Base-by-base conservation (phyloP, 2,113 vertebrate species). In the Dasyurus viverrinus region DNA sequence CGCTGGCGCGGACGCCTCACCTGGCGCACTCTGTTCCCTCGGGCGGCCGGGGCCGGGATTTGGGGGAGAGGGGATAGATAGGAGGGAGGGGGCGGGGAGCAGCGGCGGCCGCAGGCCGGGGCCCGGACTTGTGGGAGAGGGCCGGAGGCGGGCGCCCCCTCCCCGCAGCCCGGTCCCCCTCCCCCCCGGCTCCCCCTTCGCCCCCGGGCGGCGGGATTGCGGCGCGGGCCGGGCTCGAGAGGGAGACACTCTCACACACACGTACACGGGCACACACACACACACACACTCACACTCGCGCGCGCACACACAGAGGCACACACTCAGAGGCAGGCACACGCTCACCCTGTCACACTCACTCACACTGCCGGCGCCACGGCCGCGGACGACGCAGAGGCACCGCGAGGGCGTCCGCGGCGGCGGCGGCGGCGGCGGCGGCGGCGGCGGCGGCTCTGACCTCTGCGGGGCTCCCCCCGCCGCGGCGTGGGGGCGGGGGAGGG, bases 401-500 rank as follows among this genome's bases (percentile, higher is more conserved):
- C n/a, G 89, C 89, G 42, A 48, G n/a, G 89, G 57, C 57, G 57
- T 68, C 57, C 57, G 90, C 57, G 57, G 57, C 57, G 57, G 57
- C 90, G 91, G 95, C 92, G 96, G 96, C 96, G 96, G 55, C 93
- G 94, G 93, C 93, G 93, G 48, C 48, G 48, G 48, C 48, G 48
- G 48, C 48, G 48, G 48, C 48, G 48, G 94, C 76, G 91, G 54
- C 16, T 50, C 90, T 89, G 27, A 91, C 96, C 50, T 94, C 98
- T 95, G 98, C 96, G 95, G 94, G 94, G 96, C 95, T 95, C 94
- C 96, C 95, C 92, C 96, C 97, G 96, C 97, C 97, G 96, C 89
- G 96, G 96, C 98, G 97, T 95, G 92, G 96, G 98, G 92, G 53
- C 94, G 95, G 98, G 98, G 98, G 98, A 98, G 96, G 98, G 98